phyloP scores from a whole-genome alignment of 2,888 invertebrate genomes.

The Microplitis manilae region DNA sequence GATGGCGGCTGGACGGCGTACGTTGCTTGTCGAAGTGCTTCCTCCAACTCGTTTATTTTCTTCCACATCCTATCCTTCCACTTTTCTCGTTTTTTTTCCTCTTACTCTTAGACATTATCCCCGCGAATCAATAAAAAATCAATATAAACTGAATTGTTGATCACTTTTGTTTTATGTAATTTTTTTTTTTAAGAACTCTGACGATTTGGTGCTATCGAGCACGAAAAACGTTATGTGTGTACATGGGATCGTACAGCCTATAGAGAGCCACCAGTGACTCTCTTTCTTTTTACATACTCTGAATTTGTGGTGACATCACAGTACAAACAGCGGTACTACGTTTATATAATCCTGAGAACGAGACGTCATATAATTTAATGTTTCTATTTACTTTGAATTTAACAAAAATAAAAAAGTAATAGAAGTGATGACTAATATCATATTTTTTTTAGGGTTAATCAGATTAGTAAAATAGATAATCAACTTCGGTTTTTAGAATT shows the following conservation, averaged over 20 bases:
- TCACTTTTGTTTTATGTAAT: not conserved
- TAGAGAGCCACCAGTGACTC: not conserved
- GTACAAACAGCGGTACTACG: not conserved
- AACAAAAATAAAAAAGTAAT: no score
- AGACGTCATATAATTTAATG: not conserved
- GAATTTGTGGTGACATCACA: not conserved
- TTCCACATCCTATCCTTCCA: not conserved
- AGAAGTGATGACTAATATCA: no score
- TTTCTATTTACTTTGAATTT: no score
- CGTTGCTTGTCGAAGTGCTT: not conserved
- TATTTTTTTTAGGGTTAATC: no score
- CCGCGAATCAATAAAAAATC: not conserved
- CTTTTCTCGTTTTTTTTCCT: constrained; percentile 1
- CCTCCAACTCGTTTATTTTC: not conserved
- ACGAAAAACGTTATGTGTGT: constrained; percentile 12
- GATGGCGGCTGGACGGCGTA: not conserved
- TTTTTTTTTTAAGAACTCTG: not conserved
- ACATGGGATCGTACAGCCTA: not conserved
- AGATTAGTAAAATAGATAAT: no score
- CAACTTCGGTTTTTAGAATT: no score
- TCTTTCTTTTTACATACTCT: not conserved
- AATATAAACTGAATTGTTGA: not conserved
- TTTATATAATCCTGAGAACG: not conserved
- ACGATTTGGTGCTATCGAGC: not conserved
- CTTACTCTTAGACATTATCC: not conserved